Percentiles rank a stretch among this genome's conserved stretches.
phyloP scores from a whole-genome alignment of 2,797 vertebrate species.

The Pantherophis alleghaniensis region DNA sequence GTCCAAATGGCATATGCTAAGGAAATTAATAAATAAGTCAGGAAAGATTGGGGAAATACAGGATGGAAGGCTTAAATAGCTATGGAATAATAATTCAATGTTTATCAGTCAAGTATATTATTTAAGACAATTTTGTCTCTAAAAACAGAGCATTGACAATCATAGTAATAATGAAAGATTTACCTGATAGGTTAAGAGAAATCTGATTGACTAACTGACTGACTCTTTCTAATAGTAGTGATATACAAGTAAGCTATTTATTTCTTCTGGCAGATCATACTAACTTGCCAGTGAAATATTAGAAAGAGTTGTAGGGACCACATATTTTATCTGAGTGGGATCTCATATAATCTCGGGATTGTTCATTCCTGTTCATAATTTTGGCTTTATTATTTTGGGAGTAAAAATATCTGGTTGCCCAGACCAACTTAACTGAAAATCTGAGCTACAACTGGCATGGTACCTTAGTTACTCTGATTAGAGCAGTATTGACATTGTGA shows the following conservation, averaged over 20 bases:
- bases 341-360: not conserved
- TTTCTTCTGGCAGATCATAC: not conserved
- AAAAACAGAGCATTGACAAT: not conserved
- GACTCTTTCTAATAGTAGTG: not conserved
- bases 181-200: not conserved
- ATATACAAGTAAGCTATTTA: not conserved
- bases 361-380: not conserved
- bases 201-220: not conserved
- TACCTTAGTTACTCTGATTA: not conserved
- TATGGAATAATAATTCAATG: not conserved
- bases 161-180: not conserved
- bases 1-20: conserved; percentile 51
- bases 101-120: not conserved
- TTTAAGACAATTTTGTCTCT: not conserved
- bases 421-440: not conserved
- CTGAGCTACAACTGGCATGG: not conserved
- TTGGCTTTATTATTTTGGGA: not conserved
- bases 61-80: not conserved
- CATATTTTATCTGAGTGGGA: not conserved
- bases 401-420: not conserved
- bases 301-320: not conserved
- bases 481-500: not conserved
- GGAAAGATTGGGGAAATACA: not conserved
- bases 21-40: not conserved
- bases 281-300: not conserved